Base-by-base conservation (phyloP, 2,113 vertebrate genomes). In the Tinamus guttatus region DNA sequence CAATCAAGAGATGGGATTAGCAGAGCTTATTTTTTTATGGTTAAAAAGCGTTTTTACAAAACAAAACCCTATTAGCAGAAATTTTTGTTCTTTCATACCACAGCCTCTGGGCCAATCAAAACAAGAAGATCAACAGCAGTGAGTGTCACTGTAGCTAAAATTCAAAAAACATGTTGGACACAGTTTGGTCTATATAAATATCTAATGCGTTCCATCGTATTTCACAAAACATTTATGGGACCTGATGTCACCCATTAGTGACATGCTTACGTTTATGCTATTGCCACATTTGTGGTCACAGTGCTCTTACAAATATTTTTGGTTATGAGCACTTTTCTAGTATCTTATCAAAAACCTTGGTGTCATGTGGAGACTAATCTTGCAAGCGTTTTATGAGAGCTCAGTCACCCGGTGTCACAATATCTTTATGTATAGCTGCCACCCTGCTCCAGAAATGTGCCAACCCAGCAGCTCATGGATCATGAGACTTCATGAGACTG, bases 281-380 rank as follows among this genome's bases (percentile, higher is more conserved):
- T 71, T 94, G 80, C 67, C 3, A 8, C 27, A 24, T 41, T 80
- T 75, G 60, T 38, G 63, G 73, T 81, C 64, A 45, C 1, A 4
- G 63, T 77, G 64, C 82, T 94, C 71, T 74, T n/a, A 54, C 90
- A 83, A 94, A 85, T 93, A 77, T 56, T 81, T 86, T 77, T 63
- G 8, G 32, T 67, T 83, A 28, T 59, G 60, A 32, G 65, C 36
- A n/a, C 51, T 92, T 67, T 74, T 70, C 40, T 77, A 0, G 0
- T 81, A 9, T 40, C 64, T 76, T 89, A 68, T 52, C 62, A 80
- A 60, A 89, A 91, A 22, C 4, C 2, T 24, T 36, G 63, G 59
- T 82, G 67, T 87, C 41, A 71, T 21, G 22, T 67, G 54, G 54
- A 91, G 38, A 62, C 40, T 81, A 6, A 63, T 83, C 20, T 27